Evolutionary conservation across 1,140 invertebrate species (phyloP).

Genomic region (Halictus rubicundus): DNA sequence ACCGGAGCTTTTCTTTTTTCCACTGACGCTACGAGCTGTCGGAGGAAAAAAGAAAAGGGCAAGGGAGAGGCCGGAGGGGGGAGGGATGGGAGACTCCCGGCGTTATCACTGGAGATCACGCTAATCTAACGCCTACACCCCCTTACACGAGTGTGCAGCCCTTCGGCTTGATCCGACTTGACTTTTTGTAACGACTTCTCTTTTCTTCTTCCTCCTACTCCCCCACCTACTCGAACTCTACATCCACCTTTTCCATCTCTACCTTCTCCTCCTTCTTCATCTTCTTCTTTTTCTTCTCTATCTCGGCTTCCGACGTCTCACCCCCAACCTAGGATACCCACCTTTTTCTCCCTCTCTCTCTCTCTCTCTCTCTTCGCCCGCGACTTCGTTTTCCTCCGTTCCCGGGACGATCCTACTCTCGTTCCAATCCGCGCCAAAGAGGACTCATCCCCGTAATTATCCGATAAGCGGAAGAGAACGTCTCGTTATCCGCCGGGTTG

Average conservation of each 20-base stretch:
- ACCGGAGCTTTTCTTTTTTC: no score
- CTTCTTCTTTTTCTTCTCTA: no score
- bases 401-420: conserved; percentile 13
- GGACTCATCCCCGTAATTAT: conserved; percentile 69
- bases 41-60: background rate
- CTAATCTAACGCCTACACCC: conserved; percentile 77
- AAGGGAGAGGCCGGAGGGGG: conserved; percentile 13
- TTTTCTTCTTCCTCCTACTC: conserved; percentile 45
- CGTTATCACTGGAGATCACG: conserved; percentile 79
- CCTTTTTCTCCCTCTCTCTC: background rate
- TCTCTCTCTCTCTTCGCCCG: background rate
- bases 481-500: conserved; percentile 53
- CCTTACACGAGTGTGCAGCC: conserved; percentile 61
- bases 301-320: no score
- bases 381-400: conserved; percentile 36
- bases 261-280: no score
- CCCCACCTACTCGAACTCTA: no score
- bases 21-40: no score
- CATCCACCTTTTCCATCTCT: no score
- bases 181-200: conserved; percentile 77
- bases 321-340: no score
- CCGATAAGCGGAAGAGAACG: conserved; percentile 69
- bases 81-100: conserved; percentile 53
- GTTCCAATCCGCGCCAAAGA: conserved; percentile 44
- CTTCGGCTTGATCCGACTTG: conserved; percentile 71